Evolutionary conservation across 2,113 vertebrate genomes (phyloP).

Genomic region (Danionella cerebrum): DNA sequence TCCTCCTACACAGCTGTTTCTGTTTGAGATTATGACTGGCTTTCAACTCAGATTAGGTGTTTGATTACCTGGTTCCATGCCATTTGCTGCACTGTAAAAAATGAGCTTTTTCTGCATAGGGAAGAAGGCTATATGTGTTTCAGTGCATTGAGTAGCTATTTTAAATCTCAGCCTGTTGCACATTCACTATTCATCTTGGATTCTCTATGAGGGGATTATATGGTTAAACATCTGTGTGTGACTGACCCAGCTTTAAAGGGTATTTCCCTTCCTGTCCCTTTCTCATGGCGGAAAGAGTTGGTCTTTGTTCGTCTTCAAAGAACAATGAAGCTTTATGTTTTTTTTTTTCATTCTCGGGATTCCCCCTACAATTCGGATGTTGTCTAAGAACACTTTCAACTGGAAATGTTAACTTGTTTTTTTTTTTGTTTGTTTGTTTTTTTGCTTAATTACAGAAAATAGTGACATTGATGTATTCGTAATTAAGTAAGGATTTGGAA

Average conservation of each 20-base stretch:
- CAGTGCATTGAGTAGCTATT: not conserved
- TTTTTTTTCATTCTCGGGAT: not conserved
- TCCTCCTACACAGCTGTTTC: too few species aligned
- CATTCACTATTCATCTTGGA: not conserved
- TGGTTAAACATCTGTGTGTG: not conserved
- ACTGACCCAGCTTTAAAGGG: not conserved
- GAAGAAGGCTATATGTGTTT: too few species aligned
- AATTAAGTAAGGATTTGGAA: too few species aligned
- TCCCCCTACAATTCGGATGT: not conserved
- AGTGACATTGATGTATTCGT: not conserved
- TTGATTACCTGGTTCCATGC: too few species aligned
- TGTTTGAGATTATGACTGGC: too few species aligned
- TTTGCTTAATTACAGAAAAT: too few species aligned
- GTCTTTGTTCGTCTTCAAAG: not conserved
- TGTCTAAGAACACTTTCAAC: not conserved
- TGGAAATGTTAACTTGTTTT: not conserved
- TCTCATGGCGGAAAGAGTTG: not conserved
- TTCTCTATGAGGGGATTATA: not conserved
- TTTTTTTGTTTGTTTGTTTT: not conserved
- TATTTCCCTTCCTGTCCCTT: not conserved
- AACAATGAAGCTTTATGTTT: not conserved
- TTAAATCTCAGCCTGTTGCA: not conserved
- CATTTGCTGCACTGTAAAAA: too few species aligned
- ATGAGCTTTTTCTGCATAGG: too few species aligned
- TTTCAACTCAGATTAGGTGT: too few species aligned